A percentile compares a stretch with the other conserved stretches of the same genome.
These are phyloP conservation scores for Phenganax subtilis DNA, from an alignment of 92 coral and sea anemone genomes.

Conservation along the genomic window DNA sequence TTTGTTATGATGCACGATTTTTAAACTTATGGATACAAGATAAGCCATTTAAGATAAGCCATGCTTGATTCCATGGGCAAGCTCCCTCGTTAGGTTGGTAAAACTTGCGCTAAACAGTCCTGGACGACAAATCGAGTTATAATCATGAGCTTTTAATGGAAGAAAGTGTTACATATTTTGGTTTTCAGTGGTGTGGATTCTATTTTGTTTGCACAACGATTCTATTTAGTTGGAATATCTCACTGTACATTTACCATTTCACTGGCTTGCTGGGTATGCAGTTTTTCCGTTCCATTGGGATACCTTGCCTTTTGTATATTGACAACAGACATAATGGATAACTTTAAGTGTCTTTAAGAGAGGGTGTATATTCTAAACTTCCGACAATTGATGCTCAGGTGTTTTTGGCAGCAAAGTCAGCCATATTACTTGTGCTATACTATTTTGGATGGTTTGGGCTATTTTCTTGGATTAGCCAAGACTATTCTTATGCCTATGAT, in stretches of 20 bases:
- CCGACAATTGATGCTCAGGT: constrained; percentile 8
- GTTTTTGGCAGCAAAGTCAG: background rate
- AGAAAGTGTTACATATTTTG: constrained; percentile 44
- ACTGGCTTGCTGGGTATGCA: constrained; percentile 50
- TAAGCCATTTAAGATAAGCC: background rate
- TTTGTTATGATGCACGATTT: too few relatives aligned
- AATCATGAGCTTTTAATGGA: background rate
- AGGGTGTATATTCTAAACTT: background rate
- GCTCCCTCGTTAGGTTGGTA: background rate
- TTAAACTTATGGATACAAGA: background rate
- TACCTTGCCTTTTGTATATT: constrained; percentile 10
- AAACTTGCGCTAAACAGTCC: background rate
- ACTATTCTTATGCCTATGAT: constrained; percentile 10
- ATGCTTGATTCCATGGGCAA: background rate
- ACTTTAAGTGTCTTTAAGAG: constrained; percentile 1
- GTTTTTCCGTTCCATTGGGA: constrained; percentile 37
- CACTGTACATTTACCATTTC: constrained; percentile 45
- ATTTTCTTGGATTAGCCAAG: background rate
- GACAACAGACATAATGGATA: constrained; percentile 4
- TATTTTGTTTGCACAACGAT: constrained; percentile 36
- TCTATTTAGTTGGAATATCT: constrained; percentile 57
- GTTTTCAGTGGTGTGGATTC: constrained; percentile 56
- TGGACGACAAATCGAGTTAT: background rate
- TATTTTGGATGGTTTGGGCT: background rate
- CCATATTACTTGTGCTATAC: background rate